Conservation (phyloP, 2,797 vertebrate genomes). For the Pangasius sanitwongsei region DNA sequence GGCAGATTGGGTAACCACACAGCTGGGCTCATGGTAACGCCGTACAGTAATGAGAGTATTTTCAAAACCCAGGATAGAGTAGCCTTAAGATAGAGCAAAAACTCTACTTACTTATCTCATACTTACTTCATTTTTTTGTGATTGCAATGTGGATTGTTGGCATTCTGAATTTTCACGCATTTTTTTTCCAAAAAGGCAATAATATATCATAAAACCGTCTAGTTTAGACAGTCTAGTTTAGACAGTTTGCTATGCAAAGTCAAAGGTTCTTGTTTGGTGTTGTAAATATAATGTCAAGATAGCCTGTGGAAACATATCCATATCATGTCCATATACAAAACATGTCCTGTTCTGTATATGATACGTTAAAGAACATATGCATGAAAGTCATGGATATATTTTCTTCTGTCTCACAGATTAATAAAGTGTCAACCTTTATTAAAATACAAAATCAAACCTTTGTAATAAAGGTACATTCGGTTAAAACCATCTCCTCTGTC, state of each 20-base stretch:
- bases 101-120: background rate
- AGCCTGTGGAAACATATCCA: background rate
- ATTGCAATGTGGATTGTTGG: background rate
- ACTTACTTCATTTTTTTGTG: background rate
- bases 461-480: background rate
- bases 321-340: background rate
- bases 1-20: background rate
- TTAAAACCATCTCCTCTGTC: background rate
- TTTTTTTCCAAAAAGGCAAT: background rate
- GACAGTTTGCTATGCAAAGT: background rate
- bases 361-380: background rate
- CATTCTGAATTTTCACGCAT: background rate
- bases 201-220: background rate
- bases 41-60: background rate
- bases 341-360: background rate
- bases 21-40: background rate
- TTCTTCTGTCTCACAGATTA: background rate
- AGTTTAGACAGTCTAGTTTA: background rate
- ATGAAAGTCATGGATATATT: background rate
- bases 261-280: background rate
- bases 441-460: background rate
- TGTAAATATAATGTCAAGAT: background rate
- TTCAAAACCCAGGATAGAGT: background rate
- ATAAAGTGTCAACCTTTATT: background rate
- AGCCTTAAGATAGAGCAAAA: background rate